Percentiles rank a stretch among this genome's conserved stretches.
phyloP scores from a whole-genome alignment of 1,140 invertebrate genomes.

The Ceratina australensis region DNA sequence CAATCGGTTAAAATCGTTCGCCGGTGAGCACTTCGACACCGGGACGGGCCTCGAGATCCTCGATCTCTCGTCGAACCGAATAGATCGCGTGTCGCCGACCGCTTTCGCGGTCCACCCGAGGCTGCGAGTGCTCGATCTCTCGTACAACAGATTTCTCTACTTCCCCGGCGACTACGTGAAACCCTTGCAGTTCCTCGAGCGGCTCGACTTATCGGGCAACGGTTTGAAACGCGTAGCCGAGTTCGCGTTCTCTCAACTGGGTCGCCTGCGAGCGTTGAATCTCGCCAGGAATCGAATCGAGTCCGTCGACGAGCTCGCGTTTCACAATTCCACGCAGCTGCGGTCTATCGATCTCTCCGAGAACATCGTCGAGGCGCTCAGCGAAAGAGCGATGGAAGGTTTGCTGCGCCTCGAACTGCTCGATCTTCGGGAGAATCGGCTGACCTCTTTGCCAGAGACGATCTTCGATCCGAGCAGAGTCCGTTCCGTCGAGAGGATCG shows the following conservation, averaged over 20 bases:
- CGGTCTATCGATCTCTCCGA: slow-evolving; percentile 88
- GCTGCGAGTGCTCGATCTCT: slow-evolving; percentile 84
- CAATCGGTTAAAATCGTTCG: slow-evolving; percentile 87
- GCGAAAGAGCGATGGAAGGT: slow-evolving; percentile 90
- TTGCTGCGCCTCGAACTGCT: slow-evolving; percentile 87
- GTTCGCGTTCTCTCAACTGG: slow-evolving; percentile 90
- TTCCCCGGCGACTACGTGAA: slow-evolving; percentile 90
- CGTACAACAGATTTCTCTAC: slow-evolving; percentile 88
- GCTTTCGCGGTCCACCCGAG: slow-evolving; percentile 90
- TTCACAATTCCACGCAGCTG: slow-evolving; percentile 92
- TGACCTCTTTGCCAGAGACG: slow-evolving; percentile 88
- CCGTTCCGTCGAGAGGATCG: slow-evolving; percentile 90
- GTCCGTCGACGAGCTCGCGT: slow-evolving; percentile 89
- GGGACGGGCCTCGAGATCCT: slow-evolving; percentile 87
- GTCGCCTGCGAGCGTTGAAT: slow-evolving; percentile 84
- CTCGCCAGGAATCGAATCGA: slow-evolving; percentile 89
- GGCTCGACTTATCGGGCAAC: slow-evolving; percentile 88
- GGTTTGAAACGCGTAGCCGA: slow-evolving; percentile 88
- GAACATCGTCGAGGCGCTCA: slow-evolving; percentile 88
- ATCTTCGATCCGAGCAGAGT: slow-evolving; percentile 90
- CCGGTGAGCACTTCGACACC: slow-evolving; percentile 87
- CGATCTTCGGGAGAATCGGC: slow-evolving; percentile 87
- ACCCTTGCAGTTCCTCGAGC: slow-evolving; percentile 86
- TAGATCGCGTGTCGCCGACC: slow-evolving; percentile 87
- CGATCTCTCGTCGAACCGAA: slow-evolving; percentile 88